These are phyloP conservation scores for Fopius arisanus DNA, from an alignment of 1,140 invertebrate species.

Conservation along the genomic window DNA sequence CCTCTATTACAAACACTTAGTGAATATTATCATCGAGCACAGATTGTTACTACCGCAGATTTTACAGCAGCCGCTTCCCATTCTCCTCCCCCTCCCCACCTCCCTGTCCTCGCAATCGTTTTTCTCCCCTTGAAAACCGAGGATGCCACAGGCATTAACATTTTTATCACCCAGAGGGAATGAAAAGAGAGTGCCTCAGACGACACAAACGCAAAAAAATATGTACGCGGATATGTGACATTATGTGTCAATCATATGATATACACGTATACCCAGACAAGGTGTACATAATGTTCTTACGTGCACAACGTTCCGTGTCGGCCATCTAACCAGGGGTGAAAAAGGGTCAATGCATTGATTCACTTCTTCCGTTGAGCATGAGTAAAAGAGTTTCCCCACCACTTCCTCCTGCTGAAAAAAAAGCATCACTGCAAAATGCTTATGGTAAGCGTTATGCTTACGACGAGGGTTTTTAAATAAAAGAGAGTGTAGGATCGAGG, in stretches of 20 bases:
- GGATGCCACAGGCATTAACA: not conserved
- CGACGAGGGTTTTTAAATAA: conserved; percentile 10
- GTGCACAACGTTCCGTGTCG: too few relatives aligned
- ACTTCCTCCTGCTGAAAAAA: not conserved
- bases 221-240: too few relatives aligned
- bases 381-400: not conserved
- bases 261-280: too few relatives aligned
- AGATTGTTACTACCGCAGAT: not conserved
- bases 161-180: not conserved
- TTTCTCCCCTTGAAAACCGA: too few relatives aligned
- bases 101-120: too few relatives aligned
- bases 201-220: too few relatives aligned
- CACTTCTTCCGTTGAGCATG: not conserved
- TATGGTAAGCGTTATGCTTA: conserved; percentile 29
- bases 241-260: too few relatives aligned
- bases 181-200: not conserved
- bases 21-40: not conserved
- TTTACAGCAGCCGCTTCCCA: too few relatives aligned
- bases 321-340: not conserved
- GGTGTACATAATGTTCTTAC: too few relatives aligned
- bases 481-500: not conserved
- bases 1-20: not conserved
- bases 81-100: too few relatives aligned
- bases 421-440: conserved; percentile 15
- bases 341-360: not conserved